phyloP scores from a whole-genome alignment of 2,113 vertebrate genomes.

The Pardalotus punctatus region DNA sequence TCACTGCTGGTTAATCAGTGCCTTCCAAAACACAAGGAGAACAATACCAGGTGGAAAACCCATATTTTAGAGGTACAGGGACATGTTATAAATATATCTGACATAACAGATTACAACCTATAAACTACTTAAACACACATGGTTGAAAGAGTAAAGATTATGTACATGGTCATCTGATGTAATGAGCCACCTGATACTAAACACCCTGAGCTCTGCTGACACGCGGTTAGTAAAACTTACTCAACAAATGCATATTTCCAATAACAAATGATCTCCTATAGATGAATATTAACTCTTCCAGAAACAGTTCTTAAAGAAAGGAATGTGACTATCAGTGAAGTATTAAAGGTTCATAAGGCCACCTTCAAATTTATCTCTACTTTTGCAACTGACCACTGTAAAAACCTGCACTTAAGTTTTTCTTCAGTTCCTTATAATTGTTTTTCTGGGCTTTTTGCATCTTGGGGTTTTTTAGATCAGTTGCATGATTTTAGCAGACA shows the following conservation, averaged over 20 bases:
- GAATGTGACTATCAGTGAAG: rapidly evolving
- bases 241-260: neutral
- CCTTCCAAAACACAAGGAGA: neutral
- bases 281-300: neutral
- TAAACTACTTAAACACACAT: neutral
- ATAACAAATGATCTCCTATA: neutral
- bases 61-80: neutral
- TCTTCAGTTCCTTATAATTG: neutral
- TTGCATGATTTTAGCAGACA: neutral
- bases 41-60: neutral
- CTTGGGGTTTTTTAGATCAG: neutral
- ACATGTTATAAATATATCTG: neutral
- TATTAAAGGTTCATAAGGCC: neutral
- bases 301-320: neutral
- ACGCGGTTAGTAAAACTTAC: neutral
- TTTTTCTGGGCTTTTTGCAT: rapidly evolving
- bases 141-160: neutral
- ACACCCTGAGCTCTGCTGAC: neutral
- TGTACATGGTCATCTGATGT: neutral
- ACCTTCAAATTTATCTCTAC: neutral
- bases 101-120: neutral
- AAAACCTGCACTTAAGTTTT: neutral
- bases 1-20: neutral
- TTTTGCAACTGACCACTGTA: neutral
- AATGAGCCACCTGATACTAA: neutral